Base-by-base conservation (phyloP, 2,888 invertebrate species). In the Agriopis leucophaearia region DNA sequence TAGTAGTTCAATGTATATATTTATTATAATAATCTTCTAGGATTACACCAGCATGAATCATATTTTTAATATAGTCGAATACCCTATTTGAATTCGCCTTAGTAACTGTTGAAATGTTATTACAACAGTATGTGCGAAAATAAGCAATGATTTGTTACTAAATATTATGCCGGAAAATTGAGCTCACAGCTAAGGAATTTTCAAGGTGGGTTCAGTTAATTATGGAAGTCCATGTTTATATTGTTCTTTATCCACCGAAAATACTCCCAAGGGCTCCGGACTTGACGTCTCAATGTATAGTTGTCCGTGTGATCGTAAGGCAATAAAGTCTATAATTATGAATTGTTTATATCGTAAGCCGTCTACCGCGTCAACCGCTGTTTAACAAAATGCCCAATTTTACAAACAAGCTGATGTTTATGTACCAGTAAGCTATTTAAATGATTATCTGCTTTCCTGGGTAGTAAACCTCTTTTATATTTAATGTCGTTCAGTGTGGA, bases 311-410 rank as follows among this genome's bases (percentile, higher is more conserved):
- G 38, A 45, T 45, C 54, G 64, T 35, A 44, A 44, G 35, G 55
- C 63, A 64, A 66, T 70, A 69, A 50, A 65, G 36, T 48, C 65
- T 62, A 54, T 58, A 65, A 62, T 62, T 58, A 65, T 50, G n/a
- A 51, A 51, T 42, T 62, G 69, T 69, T 69, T 62, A 58, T 40
- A 8, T 35, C 58, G 62, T n/a, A n/a, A n/a, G n/a, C n/a, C n/a
- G n/a, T n/a, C n/a, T n/a, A n/a, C n/a, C n/a, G n/a, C n/a, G n/a
- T 52, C 55, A 58, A 54, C 27, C 45, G 6, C 35, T 38, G 18
- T 44, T 64, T 36, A 36, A 35, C 15, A 44, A 35, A 12, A n/a
- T 63, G 36, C n/a, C 16, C 58, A 64, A 64, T 58, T 58, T 64
- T 56, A 64, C 40, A 52, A 52, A 38, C 50, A 60, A 50, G 18